Evolutionary conservation across 30 jellyfish, hydroid and myxozoan genomes (phyloP), one percentile per base, ranked within the genome.

Genomic region (Clytia hemisphaerica): DNA sequence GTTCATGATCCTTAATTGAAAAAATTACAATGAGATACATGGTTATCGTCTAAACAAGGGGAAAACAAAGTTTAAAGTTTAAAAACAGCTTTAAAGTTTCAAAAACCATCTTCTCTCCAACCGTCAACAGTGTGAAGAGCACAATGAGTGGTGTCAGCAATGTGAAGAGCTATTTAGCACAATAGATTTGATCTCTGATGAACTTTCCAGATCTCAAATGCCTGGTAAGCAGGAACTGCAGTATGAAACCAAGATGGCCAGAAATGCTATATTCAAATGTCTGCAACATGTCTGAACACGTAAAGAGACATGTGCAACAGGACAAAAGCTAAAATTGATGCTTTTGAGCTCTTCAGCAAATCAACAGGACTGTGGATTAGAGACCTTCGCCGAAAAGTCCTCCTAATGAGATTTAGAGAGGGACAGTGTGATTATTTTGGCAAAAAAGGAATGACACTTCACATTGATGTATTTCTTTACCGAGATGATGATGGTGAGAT

Each of bases 341-440:
- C 22, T 6, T 50, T 50, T 50, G 65, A 50, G 27, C 65, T 15
- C 28, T 28, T 50, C 65, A 50, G 65, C 65, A 50, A 50, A 15
- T 7, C 65, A 21, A 50, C 65, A 50, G 65, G 28, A 7, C 65
- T 50, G 10, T 50, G 65, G 27, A 50, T 50, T n/a, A n/a, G n/a
- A n/a, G n/a, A n/a, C n/a, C n/a, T n/a, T n/a, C n/a, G n/a, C n/a
- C n/a, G n/a, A n/a, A 50, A 50, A 21, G 65, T 50, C 27, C 65
- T 50, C 65, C 65, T 28, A 50, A 50, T 50, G 65, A 50, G 27
- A 21, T 50, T 50, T 21, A 14, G 65, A 50, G 27, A 50, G 22
- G 65, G 65, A 7, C 65, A 50, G 22, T 50, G 65, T 21, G 27
- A 50, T 21, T 50, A 50, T 50, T 50, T 50, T n/a, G n/a, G n/a